phyloP scores from a whole-genome alignment of 1,140 invertebrate species.

The Xylocopa sonorina region DNA sequence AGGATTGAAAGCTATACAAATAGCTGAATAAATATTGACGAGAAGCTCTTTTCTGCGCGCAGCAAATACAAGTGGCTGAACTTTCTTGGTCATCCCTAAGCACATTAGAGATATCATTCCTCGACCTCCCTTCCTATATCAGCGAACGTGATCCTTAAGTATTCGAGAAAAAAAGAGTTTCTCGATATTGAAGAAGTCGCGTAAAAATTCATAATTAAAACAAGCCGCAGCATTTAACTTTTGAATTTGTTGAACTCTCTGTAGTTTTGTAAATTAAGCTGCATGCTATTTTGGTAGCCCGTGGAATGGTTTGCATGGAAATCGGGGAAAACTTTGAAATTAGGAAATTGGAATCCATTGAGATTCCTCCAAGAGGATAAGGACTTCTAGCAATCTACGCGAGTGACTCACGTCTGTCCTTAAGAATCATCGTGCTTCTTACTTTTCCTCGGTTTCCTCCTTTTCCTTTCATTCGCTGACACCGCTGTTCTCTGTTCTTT shows the following conservation, averaged over 20 bases:
- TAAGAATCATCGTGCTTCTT: constrained; percentile 28
- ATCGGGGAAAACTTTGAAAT: constrained; percentile 11
- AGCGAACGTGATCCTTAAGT: not conserved
- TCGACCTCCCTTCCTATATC: too few species aligned
- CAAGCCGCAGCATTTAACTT: not conserved
- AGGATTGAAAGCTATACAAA: not conserved
- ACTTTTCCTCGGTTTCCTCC: not conserved
- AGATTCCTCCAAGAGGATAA: not conserved
- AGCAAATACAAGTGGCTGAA: not conserved
- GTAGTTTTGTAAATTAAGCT: not conserved
- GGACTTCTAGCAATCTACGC: constrained; percentile 39
- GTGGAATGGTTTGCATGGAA: not conserved
- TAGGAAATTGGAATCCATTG: not conserved
- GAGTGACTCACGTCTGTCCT: constrained; percentile 30
- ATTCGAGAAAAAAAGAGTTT: too few species aligned
- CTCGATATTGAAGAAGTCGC: too few species aligned
- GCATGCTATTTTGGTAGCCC: too few species aligned
- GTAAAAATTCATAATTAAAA: not conserved
- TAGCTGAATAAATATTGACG: constrained; percentile 23
- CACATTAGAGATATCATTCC: not conserved
- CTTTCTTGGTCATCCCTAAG: not conserved
- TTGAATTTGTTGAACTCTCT: not conserved
- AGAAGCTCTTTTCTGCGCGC: not conserved
- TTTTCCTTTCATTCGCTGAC: not conserved
- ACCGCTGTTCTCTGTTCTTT: constrained; percentile 4